A percentile compares a stretch with the other conserved stretches of the same genome.
Evolutionary conservation across 2,888 invertebrate genomes (phyloP).

Genomic region (Apoderus coryli): DNA sequence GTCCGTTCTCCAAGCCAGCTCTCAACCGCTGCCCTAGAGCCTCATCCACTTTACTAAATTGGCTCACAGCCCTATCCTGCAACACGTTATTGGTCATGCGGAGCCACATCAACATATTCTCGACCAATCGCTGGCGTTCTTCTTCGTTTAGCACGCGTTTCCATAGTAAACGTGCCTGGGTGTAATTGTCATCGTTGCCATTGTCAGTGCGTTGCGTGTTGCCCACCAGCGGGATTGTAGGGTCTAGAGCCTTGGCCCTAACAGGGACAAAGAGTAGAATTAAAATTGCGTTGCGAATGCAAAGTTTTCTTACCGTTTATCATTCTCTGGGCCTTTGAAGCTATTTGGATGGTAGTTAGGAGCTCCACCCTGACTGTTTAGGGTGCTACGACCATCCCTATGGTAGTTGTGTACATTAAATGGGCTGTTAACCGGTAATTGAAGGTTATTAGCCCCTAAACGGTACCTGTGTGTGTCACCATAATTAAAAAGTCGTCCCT

Average conservation of each 20-base stretch:
- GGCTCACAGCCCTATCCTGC: slow-evolving; percentile 69
- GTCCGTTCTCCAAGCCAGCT: slow-evolving; percentile 33
- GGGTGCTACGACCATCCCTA: slow-evolving; percentile 62
- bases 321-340: slow-evolving; percentile 73
- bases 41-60: slow-evolving; percentile 65
- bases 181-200: slow-evolving; percentile 79
- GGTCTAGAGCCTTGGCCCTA: slow-evolving; percentile 43
- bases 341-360: slow-evolving; percentile 97
- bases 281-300: too few species aligned
- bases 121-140: slow-evolving; percentile 53
- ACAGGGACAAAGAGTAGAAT: too few species aligned
- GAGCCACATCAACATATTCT: slow-evolving; percentile 69
- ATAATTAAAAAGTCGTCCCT: slow-evolving; percentile 78
- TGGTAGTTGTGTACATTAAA: slow-evolving; percentile 67
- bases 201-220: slow-evolving; percentile 59
- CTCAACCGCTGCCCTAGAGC: slow-evolving; percentile 63
- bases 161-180: slow-evolving; percentile 49
- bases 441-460: slow-evolving; percentile 79
- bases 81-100: slow-evolving; percentile 68
- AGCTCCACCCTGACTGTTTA: slow-evolving; percentile 69
- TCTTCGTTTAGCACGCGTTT: slow-evolving; percentile 49
- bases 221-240: slow-evolving; percentile 47
- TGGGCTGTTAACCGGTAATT: slow-evolving; percentile 91
- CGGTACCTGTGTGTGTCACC: slow-evolving; percentile 84
- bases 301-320: too few species aligned